Percentiles rank a stretch among this genome's conserved stretches.
phyloP scores from a whole-genome alignment of 92 coral and sea anemone genomes.

The Ricordea florida region DNA sequence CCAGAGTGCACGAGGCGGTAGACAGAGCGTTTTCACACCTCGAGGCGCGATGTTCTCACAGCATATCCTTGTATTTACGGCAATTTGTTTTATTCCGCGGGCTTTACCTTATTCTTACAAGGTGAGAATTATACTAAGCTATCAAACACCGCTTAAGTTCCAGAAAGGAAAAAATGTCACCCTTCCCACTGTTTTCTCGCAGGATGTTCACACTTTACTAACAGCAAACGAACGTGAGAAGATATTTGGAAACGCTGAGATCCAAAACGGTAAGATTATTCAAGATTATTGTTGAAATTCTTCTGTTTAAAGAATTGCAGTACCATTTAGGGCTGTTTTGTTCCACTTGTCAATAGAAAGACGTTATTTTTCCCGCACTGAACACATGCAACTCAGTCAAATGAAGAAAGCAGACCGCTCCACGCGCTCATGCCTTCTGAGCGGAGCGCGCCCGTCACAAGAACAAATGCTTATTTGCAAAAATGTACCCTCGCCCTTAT shows the following conservation, averaged over 20 bases:
- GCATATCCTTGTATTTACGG: not conserved
- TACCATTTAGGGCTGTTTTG: not conserved
- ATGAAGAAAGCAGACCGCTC: no score
- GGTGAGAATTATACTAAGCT: not conserved
- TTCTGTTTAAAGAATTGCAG: no score
- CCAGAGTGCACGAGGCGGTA: not conserved
- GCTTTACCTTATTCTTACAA: not conserved
- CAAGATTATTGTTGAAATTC: not conserved
- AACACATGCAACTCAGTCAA: no score
- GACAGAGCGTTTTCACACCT: not conserved
- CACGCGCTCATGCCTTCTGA: no score
- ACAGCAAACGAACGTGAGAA: constrained; percentile 24
- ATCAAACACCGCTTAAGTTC: no score
- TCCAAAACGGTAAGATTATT: not conserved
- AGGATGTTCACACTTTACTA: constrained; percentile 23
- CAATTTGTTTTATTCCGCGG: constrained; percentile 21
- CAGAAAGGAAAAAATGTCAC: no score
- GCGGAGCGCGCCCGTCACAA: no score
- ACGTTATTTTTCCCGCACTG: no score
- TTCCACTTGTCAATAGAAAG: not conserved
- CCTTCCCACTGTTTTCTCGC: not conserved
- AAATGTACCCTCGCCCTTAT: no score
- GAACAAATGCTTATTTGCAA: no score
- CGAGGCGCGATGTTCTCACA: not conserved
- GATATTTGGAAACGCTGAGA: constrained; percentile 20